These are phyloP conservation scores for Narcine bancroftii DNA, from an alignment of 2,113 vertebrate species.

Conservation along the genomic window DNA sequence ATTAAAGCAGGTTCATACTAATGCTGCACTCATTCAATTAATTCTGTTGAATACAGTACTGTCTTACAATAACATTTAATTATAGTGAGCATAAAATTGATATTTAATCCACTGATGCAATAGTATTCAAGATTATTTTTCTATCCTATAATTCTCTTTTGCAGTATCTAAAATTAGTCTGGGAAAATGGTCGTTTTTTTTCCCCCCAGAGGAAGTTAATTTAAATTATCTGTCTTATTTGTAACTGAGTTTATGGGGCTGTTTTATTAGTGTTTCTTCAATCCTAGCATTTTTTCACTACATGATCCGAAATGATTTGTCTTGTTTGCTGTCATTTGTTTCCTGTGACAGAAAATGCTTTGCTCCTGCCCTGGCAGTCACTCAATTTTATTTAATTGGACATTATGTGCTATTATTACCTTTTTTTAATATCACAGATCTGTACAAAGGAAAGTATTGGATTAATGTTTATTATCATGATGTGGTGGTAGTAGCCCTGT, in stretches of 20 bases:
- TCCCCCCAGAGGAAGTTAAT: no score
- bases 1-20: slow-evolving; percentile 4
- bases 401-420: background rate
- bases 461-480: background rate
- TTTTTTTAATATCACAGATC: background rate
- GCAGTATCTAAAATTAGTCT: background rate
- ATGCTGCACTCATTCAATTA: background rate
- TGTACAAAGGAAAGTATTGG: background rate
- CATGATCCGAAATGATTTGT: background rate
- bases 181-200: background rate
- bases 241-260: background rate
- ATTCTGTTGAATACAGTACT: background rate
- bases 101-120: background rate
- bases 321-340: background rate
- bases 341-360: background rate
- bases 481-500: background rate
- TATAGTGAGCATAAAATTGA: background rate
- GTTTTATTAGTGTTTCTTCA: background rate
- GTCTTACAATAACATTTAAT: background rate
- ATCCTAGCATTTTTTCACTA: background rate
- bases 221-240: background rate
- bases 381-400: background rate
- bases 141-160: background rate
- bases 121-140: background rate
- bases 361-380: background rate